phyloP scores from a whole-genome alignment of 2,797 vertebrate genomes.

The Iguana delicatissima region DNA sequence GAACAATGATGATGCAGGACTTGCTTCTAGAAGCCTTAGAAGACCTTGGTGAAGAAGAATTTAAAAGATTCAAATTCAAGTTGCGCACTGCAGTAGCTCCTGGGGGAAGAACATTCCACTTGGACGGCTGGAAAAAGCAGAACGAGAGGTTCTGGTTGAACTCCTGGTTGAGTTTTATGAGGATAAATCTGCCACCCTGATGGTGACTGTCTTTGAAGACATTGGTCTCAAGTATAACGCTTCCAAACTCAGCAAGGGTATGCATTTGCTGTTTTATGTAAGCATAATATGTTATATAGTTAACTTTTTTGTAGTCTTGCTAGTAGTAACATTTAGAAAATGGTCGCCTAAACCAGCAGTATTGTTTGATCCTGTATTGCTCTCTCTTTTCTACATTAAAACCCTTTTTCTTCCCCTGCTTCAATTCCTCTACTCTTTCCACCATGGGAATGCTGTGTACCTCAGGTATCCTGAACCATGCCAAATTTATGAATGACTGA shows the following conservation, averaged over 20 bases:
- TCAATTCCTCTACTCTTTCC: background rate
- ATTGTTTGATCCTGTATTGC: background rate
- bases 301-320: no score
- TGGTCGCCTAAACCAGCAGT: background rate
- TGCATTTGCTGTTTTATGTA: background rate
- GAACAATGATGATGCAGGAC: background rate
- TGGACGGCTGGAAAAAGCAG: conserved; percentile 33
- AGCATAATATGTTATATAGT: no score
- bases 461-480: background rate
- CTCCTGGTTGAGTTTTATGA: conserved; percentile 34
- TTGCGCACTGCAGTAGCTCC: conserved; percentile 5
- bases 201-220: conserved; percentile 32
- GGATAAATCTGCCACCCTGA: background rate
- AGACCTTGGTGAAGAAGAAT: conserved; percentile 19
- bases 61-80: conserved; percentile 30
- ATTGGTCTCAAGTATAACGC: conserved; percentile 42
- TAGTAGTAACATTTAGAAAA: background rate
- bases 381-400: background rate
- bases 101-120: conserved; percentile 15
- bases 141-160: background rate
- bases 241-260: conserved; percentile 39
- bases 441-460: background rate
- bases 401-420: background rate
- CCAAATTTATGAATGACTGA: background rate
- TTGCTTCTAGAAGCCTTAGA: conserved; percentile 30